Evolutionary conservation across 2,888 invertebrate genomes (phyloP), one percentile per base, ranked within the genome.

Genomic region (Nemoura dubitans): DNA sequence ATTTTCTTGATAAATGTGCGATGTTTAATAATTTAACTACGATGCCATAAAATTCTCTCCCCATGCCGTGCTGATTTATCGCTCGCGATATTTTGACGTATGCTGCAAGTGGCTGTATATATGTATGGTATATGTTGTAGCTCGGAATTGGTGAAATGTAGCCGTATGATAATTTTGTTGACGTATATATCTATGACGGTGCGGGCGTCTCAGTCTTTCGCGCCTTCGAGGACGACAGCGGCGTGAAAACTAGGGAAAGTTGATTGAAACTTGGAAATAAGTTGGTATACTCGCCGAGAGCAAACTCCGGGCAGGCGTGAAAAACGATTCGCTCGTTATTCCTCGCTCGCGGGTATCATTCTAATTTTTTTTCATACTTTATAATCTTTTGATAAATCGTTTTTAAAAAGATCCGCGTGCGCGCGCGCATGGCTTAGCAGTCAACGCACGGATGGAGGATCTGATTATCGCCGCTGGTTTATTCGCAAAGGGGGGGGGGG

Each of bases 321-420:
- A 59, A 59, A 59, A 59, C 59, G 59, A 59, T 59, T 21, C 21
- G 59, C 59, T 59, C 21, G 14, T 59, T 21, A 59, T 59, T 59
- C 59, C 59, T 59, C 59, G 59, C 59, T 59, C 21, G 59, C 2
- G 16, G 59, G 59, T 59, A 59, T 59, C 14, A 59, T 59, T 59
- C 14, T 59, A 59, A 59, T 59, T 59, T 59, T 21, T 59, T 59
- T 36, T 10, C 36, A 59, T 59, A 59, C 59, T 59, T 59, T 59
- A 21, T 59, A 59, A 59, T 59, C 59, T 59, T 59, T 59, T 59
- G 59, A 59, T 59, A 59, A 59, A 59, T 59, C 59, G 59, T 59
- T 59, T 59, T 59, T 59, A 59, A 59, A 59, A 21, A 59, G 59
- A 59, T 59, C 16, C 59, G 59, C 36, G 36, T 36, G 59, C 59